A percentile compares a stretch with the other conserved stretches of the same genome.
Evolutionary conservation across 2,888 invertebrate genomes (phyloP).

Genomic region (Galeruca laticollis): DNA sequence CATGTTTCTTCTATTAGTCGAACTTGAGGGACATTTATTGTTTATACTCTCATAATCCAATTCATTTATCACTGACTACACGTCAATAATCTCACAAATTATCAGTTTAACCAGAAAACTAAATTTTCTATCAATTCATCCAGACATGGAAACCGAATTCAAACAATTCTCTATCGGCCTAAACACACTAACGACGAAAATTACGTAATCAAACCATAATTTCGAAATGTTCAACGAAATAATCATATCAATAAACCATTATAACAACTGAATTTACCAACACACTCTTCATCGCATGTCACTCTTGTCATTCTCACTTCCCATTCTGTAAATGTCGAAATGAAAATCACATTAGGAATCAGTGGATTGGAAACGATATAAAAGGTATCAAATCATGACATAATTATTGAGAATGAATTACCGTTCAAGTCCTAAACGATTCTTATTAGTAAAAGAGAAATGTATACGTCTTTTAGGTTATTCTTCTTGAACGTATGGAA

Average conservation of each 20-base stretch:
- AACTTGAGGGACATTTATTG: no score
- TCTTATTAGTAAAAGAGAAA: no score
- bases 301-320: slow-evolving; percentile 11
- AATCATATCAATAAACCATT: slow-evolving; percentile 17
- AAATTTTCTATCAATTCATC: neutral
- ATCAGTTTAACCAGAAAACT: neutral
- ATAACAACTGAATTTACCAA: slow-evolving; percentile 16
- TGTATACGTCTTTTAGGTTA: no score
- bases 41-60: no score
- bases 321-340: neutral
- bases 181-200: neutral
- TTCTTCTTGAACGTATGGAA: no score
- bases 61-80: neutral
- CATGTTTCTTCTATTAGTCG: no score
- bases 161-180: neutral
- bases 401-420: no score
- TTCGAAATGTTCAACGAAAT: slow-evolving; percentile 7
- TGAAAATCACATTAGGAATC: slow-evolving; percentile 26
- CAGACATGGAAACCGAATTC: neutral
- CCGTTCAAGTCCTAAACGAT: no score
- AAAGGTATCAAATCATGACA: no score
- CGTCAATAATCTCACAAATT: neutral
- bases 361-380: slow-evolving; percentile 41
- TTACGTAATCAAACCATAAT: neutral
- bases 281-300: slow-evolving; percentile 10